Evolutionary conservation across 2,797 vertebrate species (phyloP).

Genomic region (Sebastes trivittatus): DNA sequence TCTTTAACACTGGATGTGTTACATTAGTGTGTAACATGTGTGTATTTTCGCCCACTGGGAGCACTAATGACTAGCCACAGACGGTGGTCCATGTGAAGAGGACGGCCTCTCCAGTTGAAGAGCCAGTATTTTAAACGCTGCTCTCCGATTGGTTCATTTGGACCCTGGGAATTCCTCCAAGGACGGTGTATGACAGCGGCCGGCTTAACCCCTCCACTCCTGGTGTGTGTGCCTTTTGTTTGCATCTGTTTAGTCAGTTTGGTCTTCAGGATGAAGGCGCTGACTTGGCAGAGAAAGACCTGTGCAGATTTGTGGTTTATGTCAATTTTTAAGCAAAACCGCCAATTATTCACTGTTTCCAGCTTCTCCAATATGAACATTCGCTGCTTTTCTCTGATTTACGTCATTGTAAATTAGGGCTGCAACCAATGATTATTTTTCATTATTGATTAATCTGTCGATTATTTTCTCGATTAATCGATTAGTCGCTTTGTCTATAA

Average conservation of each 20-base stretch:
- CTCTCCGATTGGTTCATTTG: slow-evolving; percentile 54
- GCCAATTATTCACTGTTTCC: not conserved
- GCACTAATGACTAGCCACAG: slow-evolving; percentile 49
- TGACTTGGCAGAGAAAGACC: not conserved
- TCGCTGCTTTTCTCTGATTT: not conserved
- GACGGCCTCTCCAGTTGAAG: slow-evolving; percentile 54
- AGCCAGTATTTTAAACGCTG: slow-evolving; percentile 39
- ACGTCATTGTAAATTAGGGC: not conserved
- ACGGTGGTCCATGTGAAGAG: slow-evolving; percentile 59
- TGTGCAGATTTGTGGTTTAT: not conserved
- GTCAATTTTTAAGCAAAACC: not conserved
- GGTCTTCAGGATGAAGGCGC: not conserved
- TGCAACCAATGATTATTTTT: no score
- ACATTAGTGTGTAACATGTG: slow-evolving; percentile 4
- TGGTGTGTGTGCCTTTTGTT: not conserved
- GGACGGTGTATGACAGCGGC: slow-evolving; percentile 2
- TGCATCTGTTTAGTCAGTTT: not conserved
- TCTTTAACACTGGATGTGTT: slow-evolving; percentile 19
- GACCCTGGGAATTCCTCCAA: slow-evolving; percentile 53
- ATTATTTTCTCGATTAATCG: no score
- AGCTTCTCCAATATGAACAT: not conserved
- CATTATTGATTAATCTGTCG: no score
- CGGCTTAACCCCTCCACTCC: not conserved
- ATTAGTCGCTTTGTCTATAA: no score
- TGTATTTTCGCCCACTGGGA: slow-evolving; percentile 28